A percentile compares a stretch with the other conserved stretches of the same genome.
phyloP scores from a whole-genome alignment of 2,888 invertebrate species.

The Melanargia galathea region DNA sequence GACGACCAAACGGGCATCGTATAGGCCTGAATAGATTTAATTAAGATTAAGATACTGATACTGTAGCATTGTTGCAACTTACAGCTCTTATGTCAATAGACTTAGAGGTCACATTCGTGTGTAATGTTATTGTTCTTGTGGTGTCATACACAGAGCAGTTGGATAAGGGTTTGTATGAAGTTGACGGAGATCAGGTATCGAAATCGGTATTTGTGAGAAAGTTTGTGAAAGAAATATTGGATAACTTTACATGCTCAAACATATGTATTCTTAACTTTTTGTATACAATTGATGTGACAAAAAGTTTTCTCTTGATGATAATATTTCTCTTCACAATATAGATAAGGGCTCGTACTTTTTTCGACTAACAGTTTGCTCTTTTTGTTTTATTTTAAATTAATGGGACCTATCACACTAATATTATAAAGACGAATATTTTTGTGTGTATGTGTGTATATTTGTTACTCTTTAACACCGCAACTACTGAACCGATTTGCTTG shows the following conservation, averaged over 20 bases:
- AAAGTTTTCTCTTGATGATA: neutral
- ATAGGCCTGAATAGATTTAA: slow-evolving; percentile 41
- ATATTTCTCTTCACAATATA: neutral
- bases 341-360: neutral
- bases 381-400: too few relatives aligned
- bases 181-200: slow-evolving; percentile 17
- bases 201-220: slow-evolving; percentile 12
- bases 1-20: slow-evolving; percentile 27
- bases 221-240: slow-evolving; percentile 15
- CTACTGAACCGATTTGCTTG: too few relatives aligned
- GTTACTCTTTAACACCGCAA: too few relatives aligned
- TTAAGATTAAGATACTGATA: slow-evolving; percentile 37
- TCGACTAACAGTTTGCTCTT: too few relatives aligned
- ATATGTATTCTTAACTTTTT: slow-evolving; percentile 5
- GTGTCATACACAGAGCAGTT: neutral
- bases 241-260: neutral
- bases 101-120: slow-evolving; percentile 1
- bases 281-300: neutral
- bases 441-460: too few relatives aligned
- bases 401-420: too few relatives aligned
- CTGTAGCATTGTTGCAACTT: slow-evolving; percentile 8
- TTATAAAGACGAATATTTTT: too few relatives aligned
- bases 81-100: neutral
- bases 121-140: slow-evolving; percentile 11
- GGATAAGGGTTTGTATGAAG: slow-evolving; percentile 12